A percentile compares a stretch with the other conserved stretches of the same genome.
These are phyloP conservation scores for Hormaphis cornu DNA, from an alignment of 1,140 invertebrate genomes.

Conservation along the genomic window DNA sequence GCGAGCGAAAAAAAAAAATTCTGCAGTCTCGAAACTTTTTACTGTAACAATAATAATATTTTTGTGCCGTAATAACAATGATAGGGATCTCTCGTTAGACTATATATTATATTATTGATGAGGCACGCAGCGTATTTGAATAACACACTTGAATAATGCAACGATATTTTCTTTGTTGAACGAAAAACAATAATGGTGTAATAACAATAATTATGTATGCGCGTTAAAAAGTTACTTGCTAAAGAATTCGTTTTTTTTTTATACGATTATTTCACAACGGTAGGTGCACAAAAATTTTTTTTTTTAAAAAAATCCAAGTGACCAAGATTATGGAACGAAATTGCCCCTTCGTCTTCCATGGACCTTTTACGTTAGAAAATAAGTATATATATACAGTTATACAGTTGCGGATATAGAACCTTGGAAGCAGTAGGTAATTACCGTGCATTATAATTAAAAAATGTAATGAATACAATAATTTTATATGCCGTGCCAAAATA, in stretches of 20 bases:
- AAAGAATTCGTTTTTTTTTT: not conserved
- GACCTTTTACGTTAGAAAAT: not conserved
- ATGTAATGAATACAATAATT: not conserved
- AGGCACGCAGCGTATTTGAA: not conserved
- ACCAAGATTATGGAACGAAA: conserved; percentile 4
- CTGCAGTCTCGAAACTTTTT: too few species aligned
- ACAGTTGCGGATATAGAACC: not conserved
- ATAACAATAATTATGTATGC: not conserved
- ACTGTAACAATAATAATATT: too few species aligned
- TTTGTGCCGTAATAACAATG: not conserved
- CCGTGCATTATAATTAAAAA: conserved; percentile 1
- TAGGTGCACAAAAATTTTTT: too few species aligned
- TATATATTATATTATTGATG: conserved; percentile 1
- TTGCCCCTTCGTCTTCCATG: not conserved
- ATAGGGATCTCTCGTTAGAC: conserved; percentile 1
- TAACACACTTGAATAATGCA: not conserved
- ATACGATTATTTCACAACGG: too few species aligned
- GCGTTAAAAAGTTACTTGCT: not conserved
- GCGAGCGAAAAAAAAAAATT: too few species aligned
- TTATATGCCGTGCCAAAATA: too few species aligned
- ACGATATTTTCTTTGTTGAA: not conserved
- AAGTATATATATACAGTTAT: not conserved
- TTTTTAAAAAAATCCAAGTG: not conserved
- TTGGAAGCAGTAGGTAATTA: conserved; percentile 13
- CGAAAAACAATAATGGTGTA: not conserved